A percentile compares a stretch with the other conserved stretches of the same genome.
Conservation (phyloP, 2,888 invertebrate genomes). For the Micoletzkya japonica region DNA sequence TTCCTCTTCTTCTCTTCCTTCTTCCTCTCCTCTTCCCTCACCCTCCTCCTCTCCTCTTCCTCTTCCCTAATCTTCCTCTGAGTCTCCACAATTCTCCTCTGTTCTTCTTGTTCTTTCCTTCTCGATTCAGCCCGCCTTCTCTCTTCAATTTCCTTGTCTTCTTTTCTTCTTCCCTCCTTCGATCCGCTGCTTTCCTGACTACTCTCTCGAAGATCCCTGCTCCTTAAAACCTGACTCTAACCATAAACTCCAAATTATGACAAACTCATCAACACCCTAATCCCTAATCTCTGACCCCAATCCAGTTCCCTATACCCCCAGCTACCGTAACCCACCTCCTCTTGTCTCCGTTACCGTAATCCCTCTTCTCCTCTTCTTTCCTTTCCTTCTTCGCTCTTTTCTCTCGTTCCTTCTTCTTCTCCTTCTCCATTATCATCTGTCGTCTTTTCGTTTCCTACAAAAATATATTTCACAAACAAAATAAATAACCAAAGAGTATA, state of each 20-base stretch:
- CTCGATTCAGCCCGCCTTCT: neutral
- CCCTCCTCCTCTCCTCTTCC: neutral
- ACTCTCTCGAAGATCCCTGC: neutral
- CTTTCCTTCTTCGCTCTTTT: constrained; percentile 2
- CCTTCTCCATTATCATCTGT: constrained; percentile 2
- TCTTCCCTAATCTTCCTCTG: constrained; percentile 6
- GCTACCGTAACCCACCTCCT: neutral
- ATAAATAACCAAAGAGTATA: too few species aligned
- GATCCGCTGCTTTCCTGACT: neutral
- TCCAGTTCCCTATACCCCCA: too few species aligned
- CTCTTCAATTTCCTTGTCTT: neutral
- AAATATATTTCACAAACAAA: too few species aligned
- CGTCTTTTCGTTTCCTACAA: constrained; percentile 1
- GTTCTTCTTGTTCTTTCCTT: constrained; percentile 21
- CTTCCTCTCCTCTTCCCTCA: neutral
- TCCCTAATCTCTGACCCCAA: neutral
- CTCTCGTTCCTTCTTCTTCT: constrained; percentile 18
- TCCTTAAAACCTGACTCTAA: neutral
- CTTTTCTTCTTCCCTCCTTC: neutral
- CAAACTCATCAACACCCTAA: neutral
- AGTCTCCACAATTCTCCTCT: constrained; percentile 2
- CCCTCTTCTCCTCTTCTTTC: constrained; percentile 13
- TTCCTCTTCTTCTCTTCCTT: too few species aligned
- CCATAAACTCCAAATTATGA: neutral
- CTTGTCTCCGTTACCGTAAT: neutral